Base-by-base conservation (phyloP, 2,888 invertebrate species). In the Apamea crenata region DNA sequence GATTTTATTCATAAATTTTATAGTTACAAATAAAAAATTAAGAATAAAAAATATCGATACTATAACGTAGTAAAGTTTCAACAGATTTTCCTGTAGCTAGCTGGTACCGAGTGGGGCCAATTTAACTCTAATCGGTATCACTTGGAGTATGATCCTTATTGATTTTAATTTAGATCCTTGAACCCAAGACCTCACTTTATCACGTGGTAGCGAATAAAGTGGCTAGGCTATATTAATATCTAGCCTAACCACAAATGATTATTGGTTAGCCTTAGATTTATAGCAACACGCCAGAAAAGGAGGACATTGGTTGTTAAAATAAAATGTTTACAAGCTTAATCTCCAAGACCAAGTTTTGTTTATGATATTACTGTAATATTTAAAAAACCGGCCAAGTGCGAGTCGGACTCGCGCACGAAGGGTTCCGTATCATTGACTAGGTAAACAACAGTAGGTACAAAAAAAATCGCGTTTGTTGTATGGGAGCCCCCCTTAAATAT, bases 131-230 rank as follows among this genome's bases (percentile, higher is more conserved):
- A 86, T 83, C 73, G 69, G 69, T 82, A 79, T 70, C 84, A 84
- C 84, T 76, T 75, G 66, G 69, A 86, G 83, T 69, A 25, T 50
- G 76, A 83, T 73, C 65, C 69, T 65, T 87, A 87, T 87, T 80
- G 84, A 87, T 84, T 87, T 87, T 68, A 85, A 84, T 85, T 76
- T 80, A 53, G 56, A 74, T 83, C 87, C 80, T 87, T 87, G 84
- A 73, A 81, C 74, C 47, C 80, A 44, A 53, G 75, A 82, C 71
- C 82, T 59, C 75, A 47, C 72, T 69, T 2, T 67, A 71, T 47
- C 73, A 73, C 84, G 71, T 74, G 72, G 50, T 75, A 7, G 0
- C 59, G n/a, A 59, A 59, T 59, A n/a, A 59, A 59, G 59, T n/a
- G n/a, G 59, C 59, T 59, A 59, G n/a, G 1, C 56, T 59, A 12